A percentile compares a stretch with the other conserved stretches of the same genome.
phyloP scores from a whole-genome alignment of 92 coral and sea anemone genomes.

The Siderastrea radians region DNA sequence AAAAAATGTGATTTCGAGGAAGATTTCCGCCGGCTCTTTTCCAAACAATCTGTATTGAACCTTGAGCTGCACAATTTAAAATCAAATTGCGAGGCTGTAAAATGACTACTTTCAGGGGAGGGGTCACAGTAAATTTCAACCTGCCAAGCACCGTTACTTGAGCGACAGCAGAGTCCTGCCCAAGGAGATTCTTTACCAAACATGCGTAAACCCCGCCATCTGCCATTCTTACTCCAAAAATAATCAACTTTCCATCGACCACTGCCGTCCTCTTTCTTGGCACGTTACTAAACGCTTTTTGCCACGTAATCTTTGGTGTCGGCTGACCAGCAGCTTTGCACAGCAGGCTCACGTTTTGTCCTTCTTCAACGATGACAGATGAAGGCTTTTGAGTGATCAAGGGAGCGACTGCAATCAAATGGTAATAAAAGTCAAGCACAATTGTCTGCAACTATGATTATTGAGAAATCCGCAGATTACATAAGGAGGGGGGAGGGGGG shows the following conservation, averaged over 20 bases:
- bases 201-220: slow-evolving; percentile 45
- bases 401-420: slow-evolving; percentile 14
- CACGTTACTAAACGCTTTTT: not conserved
- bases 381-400: slow-evolving; percentile 7
- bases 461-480: too few relatives aligned
- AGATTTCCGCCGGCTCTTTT: not conserved
- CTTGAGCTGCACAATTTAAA: slow-evolving; percentile 12
- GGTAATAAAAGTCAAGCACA: too few relatives aligned
- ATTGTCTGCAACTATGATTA: too few relatives aligned
- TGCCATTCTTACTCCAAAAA: not conserved
- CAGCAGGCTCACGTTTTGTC: slow-evolving; percentile 10
- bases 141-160: slow-evolving; percentile 3
- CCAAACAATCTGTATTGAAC: not conserved
- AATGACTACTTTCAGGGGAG: not conserved
- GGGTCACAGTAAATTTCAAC: slow-evolving; percentile 16
- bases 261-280: slow-evolving; percentile 7
- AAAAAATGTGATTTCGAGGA: slow-evolving; percentile 10
- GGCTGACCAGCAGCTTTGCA: slow-evolving; percentile 37
- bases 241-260: slow-evolving; percentile 11
- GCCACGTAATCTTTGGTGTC: slow-evolving; percentile 22
- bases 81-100: not conserved
- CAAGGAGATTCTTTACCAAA: slow-evolving; percentile 25
- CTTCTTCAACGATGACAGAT: slow-evolving; percentile 31
- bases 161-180: not conserved
- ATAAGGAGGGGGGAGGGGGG: too few relatives aligned